Conservation (phyloP, 64 coral and sea anemone species). For the Stichodactyla mertensii region DNA sequence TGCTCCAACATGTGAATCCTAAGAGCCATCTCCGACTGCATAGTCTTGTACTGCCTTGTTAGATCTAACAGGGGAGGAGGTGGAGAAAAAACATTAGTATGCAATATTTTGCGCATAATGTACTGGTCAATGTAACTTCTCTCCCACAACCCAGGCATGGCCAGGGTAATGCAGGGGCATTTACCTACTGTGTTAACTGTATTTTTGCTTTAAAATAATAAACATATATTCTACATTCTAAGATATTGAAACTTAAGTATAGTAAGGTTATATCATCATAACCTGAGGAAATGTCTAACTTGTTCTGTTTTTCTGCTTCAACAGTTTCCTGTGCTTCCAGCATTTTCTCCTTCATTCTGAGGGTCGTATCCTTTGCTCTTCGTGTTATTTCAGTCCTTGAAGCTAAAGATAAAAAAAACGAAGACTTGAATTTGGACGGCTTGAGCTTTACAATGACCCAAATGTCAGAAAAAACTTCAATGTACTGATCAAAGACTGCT, state of each 20-base stretch:
- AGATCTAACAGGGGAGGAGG: constrained; percentile 44
- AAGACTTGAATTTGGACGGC: background rate
- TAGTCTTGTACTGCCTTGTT: constrained; percentile 96
- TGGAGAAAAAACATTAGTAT: background rate
- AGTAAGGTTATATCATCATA: background rate
- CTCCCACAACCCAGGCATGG: no score
- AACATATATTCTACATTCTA: no score
- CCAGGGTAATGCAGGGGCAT: background rate
- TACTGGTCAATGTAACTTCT: no score
- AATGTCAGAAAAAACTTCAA: background rate
- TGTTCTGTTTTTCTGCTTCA: constrained; percentile 84
- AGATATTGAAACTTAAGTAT: no score
- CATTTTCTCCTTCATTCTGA: constrained; percentile 96
- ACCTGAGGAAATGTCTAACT: constrained; percentile 98
- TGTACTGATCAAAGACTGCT: background rate
- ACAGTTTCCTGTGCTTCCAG: constrained; percentile 88
- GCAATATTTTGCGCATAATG: no score
- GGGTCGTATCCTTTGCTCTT: constrained; percentile 77
- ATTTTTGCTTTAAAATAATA: no score
- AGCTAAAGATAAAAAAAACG: constrained; percentile 31
- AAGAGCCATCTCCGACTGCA: constrained; percentile 98
- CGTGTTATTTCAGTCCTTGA: constrained; percentile 84
- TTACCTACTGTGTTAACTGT: no score
- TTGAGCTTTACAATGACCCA: background rate
- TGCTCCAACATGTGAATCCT: constrained; percentile 97